These are phyloP conservation scores for Simalia tracyae DNA, from an alignment of 2,797 vertebrate species.

Conservation along the genomic window DNA sequence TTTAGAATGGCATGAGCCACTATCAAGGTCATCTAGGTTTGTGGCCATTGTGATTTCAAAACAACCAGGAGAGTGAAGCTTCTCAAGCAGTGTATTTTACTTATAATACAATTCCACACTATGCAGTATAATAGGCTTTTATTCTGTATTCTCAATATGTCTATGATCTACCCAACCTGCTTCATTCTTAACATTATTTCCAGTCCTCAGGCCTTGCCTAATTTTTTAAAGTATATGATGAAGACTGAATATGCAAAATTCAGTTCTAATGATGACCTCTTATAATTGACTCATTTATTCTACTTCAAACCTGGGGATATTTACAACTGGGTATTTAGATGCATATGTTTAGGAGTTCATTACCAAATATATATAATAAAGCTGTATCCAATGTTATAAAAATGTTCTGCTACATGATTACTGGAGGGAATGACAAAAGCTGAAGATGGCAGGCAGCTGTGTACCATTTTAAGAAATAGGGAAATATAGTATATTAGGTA, in stretches of 20 bases:
- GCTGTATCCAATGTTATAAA: conserved; percentile 34
- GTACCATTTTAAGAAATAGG: conserved; percentile 40
- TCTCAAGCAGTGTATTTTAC: neutral
- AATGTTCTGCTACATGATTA: conserved; percentile 37
- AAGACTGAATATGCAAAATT: conserved; percentile 18
- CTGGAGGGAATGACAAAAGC: conserved; percentile 36
- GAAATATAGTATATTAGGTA: conserved; percentile 41
- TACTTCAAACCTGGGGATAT: conserved; percentile 41
- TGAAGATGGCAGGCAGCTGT: conserved; percentile 37
- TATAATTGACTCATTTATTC: conserved; percentile 44
- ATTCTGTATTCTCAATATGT: conserved; percentile 2
- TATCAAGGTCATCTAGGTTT: neutral
- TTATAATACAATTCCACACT: neutral
- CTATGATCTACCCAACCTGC: neutral
- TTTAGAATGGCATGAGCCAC: neutral
- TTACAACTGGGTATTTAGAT: neutral
- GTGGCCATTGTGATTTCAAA: neutral
- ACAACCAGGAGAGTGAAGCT: neutral
- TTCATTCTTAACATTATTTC: neutral
- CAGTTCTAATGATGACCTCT: conserved; percentile 23
- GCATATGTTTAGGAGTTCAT: conserved; percentile 29
- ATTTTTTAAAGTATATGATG: neutral
- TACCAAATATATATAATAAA: conserved; percentile 45
- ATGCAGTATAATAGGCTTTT: neutral
- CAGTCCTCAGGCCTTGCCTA: neutral